These are phyloP conservation scores for Leucosticte australis DNA, from an alignment of 2,113 vertebrate genomes.

Conservation along the genomic window DNA sequence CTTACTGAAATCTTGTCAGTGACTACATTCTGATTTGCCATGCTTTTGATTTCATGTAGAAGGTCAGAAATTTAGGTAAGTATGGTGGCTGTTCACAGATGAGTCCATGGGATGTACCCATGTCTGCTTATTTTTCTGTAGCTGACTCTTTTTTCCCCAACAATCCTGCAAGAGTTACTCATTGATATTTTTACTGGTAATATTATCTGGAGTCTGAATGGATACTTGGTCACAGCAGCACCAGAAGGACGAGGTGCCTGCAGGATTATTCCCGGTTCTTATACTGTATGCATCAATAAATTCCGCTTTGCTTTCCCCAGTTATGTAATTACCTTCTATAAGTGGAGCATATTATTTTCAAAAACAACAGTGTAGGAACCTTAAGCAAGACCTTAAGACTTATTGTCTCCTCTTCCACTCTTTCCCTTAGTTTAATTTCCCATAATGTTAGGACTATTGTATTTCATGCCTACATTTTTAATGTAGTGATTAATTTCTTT, in stretches of 20 bases:
- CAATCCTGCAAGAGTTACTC: neutral
- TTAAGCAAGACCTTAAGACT: neutral
- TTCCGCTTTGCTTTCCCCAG: neutral
- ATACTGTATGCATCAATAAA: neutral
- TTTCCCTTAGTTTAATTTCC: neutral
- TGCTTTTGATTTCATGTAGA: neutral
- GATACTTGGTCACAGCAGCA: neutral
- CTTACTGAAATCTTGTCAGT: neutral
- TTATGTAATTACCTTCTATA: neutral
- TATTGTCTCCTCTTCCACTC: neutral
- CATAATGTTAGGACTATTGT: neutral
- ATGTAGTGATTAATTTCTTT: neutral
- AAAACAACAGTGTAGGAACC: neutral
- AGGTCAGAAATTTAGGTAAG: neutral
- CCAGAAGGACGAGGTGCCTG: neutral
- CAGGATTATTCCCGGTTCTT: neutral
- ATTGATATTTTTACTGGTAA: neutral
- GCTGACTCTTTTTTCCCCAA: accelerated
- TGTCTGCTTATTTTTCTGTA: neutral
- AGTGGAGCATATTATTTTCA: neutral
- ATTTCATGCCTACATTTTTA: neutral
- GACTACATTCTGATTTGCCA: neutral
- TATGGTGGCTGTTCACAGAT: neutral
- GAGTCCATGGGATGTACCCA: neutral
- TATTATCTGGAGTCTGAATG: neutral